Evolutionary conservation across 2,888 invertebrate species (phyloP), one percentile per base, ranked within the genome.

Genomic region (Junonia oenone): DNA sequence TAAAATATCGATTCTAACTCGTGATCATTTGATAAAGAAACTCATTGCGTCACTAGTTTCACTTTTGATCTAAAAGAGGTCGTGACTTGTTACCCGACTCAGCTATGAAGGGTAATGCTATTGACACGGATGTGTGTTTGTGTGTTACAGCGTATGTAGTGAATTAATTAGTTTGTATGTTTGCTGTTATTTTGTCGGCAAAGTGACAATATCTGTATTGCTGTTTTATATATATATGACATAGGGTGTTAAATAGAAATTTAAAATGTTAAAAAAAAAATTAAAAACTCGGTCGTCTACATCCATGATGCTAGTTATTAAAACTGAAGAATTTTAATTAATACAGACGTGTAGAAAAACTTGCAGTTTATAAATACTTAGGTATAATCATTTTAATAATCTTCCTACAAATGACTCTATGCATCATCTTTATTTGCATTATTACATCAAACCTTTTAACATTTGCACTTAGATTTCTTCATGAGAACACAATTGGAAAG

Each of bases 21-120:
- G 53, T 54, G 53, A 48, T 48, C 47, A 31, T 45, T 54, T 47
- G 49, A 54, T 49, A 45, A 45, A 45, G 63, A 63, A 57, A 56
- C 59, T 60, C 53, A 9, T 62, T 66, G 67, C 59, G 68, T 67
- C 68, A 70, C 56, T 59, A 65, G 66, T 71, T 71, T 68, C 68
- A 64, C 67, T 71, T 71, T 68, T 68, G 67, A 62, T 62, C 54
- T 58, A 55, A 55, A 58, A 50, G 56, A 33, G 50, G 51, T 68
- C 67, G 68, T 68, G 67, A 69, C 67, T 58, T 37, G 61, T 37
- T 37, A 38, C 11, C 8, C 5, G 6, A 43, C 6, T 43, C 2
- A 3, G 6, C 13, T 22, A 6, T 26, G 22, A 13, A 43, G 26
- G 8, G 26, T 43, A 26, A 43, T 26, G 13, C 6, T 43, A 22